Conservation (phyloP, 35 echinoderm and acorn worm genomes). For the Lytechinus pictus region DNA sequence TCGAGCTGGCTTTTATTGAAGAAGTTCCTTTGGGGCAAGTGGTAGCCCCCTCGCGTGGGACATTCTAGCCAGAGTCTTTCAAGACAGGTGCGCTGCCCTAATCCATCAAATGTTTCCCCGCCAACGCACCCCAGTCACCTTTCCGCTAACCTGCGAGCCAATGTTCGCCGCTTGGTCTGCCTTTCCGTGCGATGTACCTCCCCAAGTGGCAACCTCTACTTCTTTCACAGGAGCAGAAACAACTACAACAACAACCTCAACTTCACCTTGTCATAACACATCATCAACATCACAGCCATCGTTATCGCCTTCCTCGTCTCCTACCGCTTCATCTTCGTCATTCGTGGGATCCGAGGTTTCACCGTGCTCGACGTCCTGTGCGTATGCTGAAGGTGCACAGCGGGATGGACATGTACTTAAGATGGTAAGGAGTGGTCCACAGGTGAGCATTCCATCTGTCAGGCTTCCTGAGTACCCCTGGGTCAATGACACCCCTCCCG, state of each 20-base stretch:
- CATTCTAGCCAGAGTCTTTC: slow-evolving; percentile 22
- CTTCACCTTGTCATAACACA: not conserved
- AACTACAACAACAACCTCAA: not conserved
- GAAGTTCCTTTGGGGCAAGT: slow-evolving; percentile 9
- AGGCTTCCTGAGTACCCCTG: slow-evolving; percentile 83
- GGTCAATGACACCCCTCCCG: slow-evolving; percentile 65
- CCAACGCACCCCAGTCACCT: slow-evolving; percentile 28
- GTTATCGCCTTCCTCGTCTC: not conserved
- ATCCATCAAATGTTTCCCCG: slow-evolving; percentile 48
- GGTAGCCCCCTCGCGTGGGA: slow-evolving; percentile 29
- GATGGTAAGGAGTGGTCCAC: not conserved
- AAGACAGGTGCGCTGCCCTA: not conserved
- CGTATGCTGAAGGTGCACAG: slow-evolving; percentile 11
- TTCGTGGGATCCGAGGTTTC: not conserved
- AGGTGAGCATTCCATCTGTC: slow-evolving; percentile 68
- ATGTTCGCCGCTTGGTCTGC: slow-evolving; percentile 41
- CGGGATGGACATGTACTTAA: not conserved
- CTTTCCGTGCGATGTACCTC: slow-evolving; percentile 32
- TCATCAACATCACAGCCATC: not conserved
- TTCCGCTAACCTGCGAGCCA: slow-evolving; percentile 48
- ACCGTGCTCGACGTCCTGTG: not conserved
- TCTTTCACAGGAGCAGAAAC: not conserved
- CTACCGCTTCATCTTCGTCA: not conserved
- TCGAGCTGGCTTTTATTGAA: not conserved
- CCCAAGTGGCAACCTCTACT: not conserved